Evolutionary conservation across 2,888 invertebrate genomes (phyloP).

Genomic region (Euplexia lucipara): DNA sequence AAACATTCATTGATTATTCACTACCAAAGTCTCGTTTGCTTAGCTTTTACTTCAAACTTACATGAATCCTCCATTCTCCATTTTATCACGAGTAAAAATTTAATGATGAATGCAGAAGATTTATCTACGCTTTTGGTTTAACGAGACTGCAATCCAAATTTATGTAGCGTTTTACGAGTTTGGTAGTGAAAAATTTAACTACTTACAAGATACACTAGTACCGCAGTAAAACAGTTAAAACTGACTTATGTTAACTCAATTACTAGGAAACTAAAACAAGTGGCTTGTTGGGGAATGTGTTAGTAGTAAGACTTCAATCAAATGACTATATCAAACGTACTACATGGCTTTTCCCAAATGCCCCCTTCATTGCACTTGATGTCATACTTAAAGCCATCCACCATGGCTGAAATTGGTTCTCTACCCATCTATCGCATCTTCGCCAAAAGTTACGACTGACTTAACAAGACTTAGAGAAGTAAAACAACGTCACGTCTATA

Average conservation of each 20-base stretch:
- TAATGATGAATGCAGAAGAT: slow-evolving; percentile 11
- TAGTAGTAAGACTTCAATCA: neutral
- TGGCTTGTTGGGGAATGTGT: neutral
- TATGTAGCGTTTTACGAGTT: slow-evolving; percentile 21
- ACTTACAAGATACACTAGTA: slow-evolving; percentile 16
- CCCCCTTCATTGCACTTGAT: neutral
- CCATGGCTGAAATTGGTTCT: neutral
- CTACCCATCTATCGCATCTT: neutral
- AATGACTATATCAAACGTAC: neutral
- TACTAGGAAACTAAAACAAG: neutral
- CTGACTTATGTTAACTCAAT: slow-evolving; percentile 1
- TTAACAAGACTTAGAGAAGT: neutral
- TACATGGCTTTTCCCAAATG: neutral
- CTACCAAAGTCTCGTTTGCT: slow-evolving; percentile 27
- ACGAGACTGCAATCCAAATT: slow-evolving; percentile 8
- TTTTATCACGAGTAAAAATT: slow-evolving; percentile 16
- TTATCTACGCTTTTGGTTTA: slow-evolving; percentile 17
- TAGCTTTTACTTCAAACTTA: slow-evolving; percentile 28
- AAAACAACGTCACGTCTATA: too few relatives aligned
- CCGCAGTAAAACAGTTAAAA: slow-evolving; percentile 7
- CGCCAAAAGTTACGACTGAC: neutral
- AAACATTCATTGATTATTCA: slow-evolving; percentile 62
- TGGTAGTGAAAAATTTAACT: slow-evolving; percentile 10
- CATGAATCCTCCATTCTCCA: slow-evolving; percentile 2
- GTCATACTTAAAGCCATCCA: neutral